A percentile compares a stretch with the other conserved stretches of the same genome.
These are phyloP conservation scores for Caenorhabditis latens DNA, from an alignment of 1,140 invertebrate species.

Conservation along the genomic window DNA sequence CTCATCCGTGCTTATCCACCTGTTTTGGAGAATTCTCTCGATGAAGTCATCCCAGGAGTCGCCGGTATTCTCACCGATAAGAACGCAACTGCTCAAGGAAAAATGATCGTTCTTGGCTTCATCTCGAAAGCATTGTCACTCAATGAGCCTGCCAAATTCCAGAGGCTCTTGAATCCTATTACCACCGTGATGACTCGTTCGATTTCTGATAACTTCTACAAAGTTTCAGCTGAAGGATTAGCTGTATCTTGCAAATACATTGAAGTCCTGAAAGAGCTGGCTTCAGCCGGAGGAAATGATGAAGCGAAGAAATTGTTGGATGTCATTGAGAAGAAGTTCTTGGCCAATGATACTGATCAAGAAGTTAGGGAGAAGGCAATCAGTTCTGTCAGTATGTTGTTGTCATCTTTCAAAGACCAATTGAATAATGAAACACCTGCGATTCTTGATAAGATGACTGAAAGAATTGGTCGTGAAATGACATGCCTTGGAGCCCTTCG, in stretches of 20 bases:
- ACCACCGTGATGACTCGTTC: neutral
- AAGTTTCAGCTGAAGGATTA: conserved; percentile 81
- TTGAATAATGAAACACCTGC: neutral
- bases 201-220: conserved; percentile 91
- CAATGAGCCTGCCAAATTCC: conserved; percentile 9
- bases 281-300: neutral
- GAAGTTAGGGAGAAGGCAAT: conserved; percentile 67
- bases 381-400: conserved; percentile 33
- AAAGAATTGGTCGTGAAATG: conserved; percentile 93
- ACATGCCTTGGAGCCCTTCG: conserved; percentile 87
- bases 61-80: conserved; percentile 86
- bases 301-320: conserved; percentile 23
- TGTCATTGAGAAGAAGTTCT: neutral
- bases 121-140: conserved; percentile 30
- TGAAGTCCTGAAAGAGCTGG: neutral
- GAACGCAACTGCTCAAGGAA: conserved; percentile 84
- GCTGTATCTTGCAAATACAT: neutral
- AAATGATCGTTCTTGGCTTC: conserved; percentile 58
- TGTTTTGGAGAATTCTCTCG: conserved; percentile 63
- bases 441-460: conserved; percentile 89
- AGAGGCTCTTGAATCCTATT: conserved; percentile 37
- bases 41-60: conserved; percentile 62
- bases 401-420: conserved; percentile 40
- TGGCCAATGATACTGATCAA: conserved; percentile 70
- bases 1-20: conserved; percentile 63